Evolutionary conservation across 2,113 vertebrate genomes (phyloP).

Genomic region (Planiliza haematocheilus): DNA sequence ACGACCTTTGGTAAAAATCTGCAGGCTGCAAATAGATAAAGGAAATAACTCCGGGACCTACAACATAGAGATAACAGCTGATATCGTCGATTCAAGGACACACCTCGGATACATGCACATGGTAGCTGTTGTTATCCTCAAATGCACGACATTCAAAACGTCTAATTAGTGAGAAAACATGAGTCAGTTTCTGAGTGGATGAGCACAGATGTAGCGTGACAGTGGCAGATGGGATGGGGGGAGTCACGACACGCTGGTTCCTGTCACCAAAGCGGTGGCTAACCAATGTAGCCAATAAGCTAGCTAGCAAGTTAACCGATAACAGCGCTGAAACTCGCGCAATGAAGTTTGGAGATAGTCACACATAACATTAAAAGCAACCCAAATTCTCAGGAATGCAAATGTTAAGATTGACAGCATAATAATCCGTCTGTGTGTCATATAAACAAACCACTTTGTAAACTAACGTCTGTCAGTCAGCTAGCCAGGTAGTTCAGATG

Average conservation of each 20-base stretch:
- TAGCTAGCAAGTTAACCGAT: conserved; percentile 9
- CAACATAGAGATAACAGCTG: not conserved
- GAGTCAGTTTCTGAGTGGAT: not conserved
- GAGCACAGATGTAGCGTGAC: conserved; percentile 5
- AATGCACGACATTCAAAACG: not conserved
- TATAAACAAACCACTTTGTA: conserved; percentile 17
- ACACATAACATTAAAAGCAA: rapidly evolving
- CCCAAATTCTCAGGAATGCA: no score
- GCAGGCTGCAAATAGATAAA: not conserved
- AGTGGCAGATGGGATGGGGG: conserved; percentile 19
- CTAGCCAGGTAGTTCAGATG: conserved; percentile 25
- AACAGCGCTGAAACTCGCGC: not conserved
- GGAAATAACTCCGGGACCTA: not conserved
- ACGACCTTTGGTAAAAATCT: not conserved
- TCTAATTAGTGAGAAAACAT: not conserved
- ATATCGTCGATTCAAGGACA: not conserved
- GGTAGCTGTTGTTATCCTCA: no score
- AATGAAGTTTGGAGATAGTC: not conserved
- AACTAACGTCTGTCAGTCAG: conserved; percentile 2
- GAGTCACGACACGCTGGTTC: conserved; percentile 51
- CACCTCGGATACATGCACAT: not conserved
- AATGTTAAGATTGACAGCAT: rapidly evolving
- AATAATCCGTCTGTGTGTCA: not conserved
- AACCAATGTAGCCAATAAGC: conserved; percentile 21
- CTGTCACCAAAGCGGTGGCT: conserved; percentile 3